phyloP scores from a whole-genome alignment of 2,888 invertebrate species.

The Pasiphila rectangulata region DNA sequence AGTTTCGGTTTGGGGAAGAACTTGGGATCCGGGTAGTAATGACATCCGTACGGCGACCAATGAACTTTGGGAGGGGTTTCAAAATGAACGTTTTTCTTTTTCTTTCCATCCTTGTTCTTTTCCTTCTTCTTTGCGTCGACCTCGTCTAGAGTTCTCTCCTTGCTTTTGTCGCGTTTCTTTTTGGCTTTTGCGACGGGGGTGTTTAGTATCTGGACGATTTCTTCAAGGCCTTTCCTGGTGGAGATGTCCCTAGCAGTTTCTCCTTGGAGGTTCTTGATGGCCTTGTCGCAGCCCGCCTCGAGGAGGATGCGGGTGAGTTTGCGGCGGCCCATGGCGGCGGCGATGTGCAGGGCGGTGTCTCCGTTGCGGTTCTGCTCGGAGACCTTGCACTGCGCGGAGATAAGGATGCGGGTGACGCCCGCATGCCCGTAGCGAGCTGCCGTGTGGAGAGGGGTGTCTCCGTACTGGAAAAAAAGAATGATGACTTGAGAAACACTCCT shows the following conservation, averaged over 20 bases:
- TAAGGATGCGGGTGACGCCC: conserved; percentile 95
- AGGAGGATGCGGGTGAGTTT: conserved; percentile 94
- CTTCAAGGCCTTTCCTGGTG: conserved; percentile 89
- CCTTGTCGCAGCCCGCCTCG: conserved; percentile 89
- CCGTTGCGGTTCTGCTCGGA: conserved; percentile 97
- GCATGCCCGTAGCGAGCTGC: conserved; percentile 98
- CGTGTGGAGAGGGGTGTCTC: conserved; percentile 96
- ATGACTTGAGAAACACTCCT: too few species aligned
- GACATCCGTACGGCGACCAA: conserved; percentile 96
- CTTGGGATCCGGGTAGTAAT: conserved; percentile 92
- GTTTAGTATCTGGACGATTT: conserved; percentile 90
- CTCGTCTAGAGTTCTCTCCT: conserved; percentile 79
- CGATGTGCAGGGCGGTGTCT: conserved; percentile 96
- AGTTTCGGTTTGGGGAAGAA: conserved; percentile 92
- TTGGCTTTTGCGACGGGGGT: conserved; percentile 72
- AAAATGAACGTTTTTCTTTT: conserved; percentile 80
- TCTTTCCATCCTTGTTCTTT: conserved; percentile 65
- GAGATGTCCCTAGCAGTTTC: conserved; percentile 96
- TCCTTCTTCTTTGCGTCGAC: conserved; percentile 72
- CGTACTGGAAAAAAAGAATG: conserved; percentile 85
- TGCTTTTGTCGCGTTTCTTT: conserved; percentile 74
- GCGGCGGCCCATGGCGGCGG: conserved; percentile 95
- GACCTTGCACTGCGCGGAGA: conserved; percentile 92
- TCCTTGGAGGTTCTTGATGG: conserved; percentile 88
- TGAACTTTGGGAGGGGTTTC: conserved; percentile 75